Evolutionary conservation across 2,797 vertebrate genomes (phyloP).

Genomic region (Pseudochirops corinnae): DNA sequence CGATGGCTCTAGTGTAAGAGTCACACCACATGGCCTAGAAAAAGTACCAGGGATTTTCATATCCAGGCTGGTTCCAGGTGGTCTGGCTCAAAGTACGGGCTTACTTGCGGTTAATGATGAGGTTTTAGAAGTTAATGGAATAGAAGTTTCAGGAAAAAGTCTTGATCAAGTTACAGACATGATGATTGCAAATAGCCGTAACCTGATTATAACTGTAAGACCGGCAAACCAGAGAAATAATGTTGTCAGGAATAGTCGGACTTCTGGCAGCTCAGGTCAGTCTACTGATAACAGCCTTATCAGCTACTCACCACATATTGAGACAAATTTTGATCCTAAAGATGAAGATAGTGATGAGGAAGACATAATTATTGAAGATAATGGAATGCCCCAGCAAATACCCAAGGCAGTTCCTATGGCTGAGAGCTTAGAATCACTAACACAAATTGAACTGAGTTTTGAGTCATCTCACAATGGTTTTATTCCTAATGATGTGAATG

Average conservation of each 20-base stretch:
- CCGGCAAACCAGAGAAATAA: constrained; percentile 99
- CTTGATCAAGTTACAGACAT: constrained; percentile 99
- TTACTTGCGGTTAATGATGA: constrained; percentile 97
- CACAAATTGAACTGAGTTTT: constrained; percentile 91
- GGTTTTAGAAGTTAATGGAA: constrained; percentile 97
- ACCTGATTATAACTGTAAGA: constrained; percentile 97
- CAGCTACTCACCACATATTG: constrained; percentile 85
- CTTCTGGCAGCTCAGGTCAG: constrained; percentile 94
- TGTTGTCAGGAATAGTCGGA: constrained; percentile 91
- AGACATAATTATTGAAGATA: constrained; percentile 93
- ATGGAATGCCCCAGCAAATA: constrained; percentile 87
- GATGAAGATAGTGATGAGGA: constrained; percentile 95
- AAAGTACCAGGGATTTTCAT: constrained; percentile 96
- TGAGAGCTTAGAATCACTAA: constrained; percentile 89
- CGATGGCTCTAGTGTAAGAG: constrained; percentile 95
- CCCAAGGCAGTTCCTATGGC: constrained; percentile 82
- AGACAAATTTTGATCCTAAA: constrained; percentile 90
- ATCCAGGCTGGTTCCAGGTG: constrained; percentile 95
- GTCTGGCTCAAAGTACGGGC: constrained; percentile 96
- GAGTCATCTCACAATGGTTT: constrained; percentile 91
- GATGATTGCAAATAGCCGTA: constrained; percentile 99
- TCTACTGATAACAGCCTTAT: constrained; percentile 95
- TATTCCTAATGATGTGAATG: constrained; percentile 85
- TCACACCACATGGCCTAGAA: constrained; percentile 95
- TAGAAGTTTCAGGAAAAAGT: constrained; percentile 96